Base-by-base conservation (phyloP, 2,113 vertebrate genomes). In the Anseranas semipalmata region DNA sequence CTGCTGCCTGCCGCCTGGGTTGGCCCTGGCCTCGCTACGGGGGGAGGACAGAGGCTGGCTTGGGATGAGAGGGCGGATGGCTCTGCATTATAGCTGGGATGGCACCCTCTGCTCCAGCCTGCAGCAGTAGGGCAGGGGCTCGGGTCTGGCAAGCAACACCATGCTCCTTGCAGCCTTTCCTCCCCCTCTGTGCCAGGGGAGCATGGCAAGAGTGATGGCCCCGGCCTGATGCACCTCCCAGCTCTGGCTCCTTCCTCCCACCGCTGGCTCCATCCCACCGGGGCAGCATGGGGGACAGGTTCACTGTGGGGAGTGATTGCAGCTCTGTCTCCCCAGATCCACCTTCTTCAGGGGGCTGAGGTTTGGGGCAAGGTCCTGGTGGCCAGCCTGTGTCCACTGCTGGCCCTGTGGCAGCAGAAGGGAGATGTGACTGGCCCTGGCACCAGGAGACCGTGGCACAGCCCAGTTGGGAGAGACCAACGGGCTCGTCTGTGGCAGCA, bases 71-170 rank as follows among this genome's bases (percentile, higher is more conserved):
- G 7, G 12, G 24, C 46, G 45, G 59, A 46, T 41, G 41, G 35
- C 41, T 18, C 50, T 50, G 48, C 33, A 33, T 17, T 48, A 35
- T 33, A 17, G 16, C 22, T 4, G 19, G 22, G 33, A 16, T 2
- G 6, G 16, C 25, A 32, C 10, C 5, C 35, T 28, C 33, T 0
- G 2, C n/a, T 43, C 48, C 18, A 27, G 55, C 48, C n/a, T 6
- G 2, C 48, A 30, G 72, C 0, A 1, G 28, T 46, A 71, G 59
- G 52, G 52, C 45, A 41, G 52, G 48, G 39, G 30, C 15, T 52
- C 3, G 1, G 19, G 20, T 35, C 30, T 67, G 15, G 53, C 0
- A 4, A 39, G 20, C 0, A 3, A 6, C 45, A 20, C 45, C 2
- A 0, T 45, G 52, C n/a, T 78, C 45, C 41, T 60, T 22, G 35